Conservation (phyloP, 2,888 invertebrate genomes). For the Xestia rhomboidea region DNA sequence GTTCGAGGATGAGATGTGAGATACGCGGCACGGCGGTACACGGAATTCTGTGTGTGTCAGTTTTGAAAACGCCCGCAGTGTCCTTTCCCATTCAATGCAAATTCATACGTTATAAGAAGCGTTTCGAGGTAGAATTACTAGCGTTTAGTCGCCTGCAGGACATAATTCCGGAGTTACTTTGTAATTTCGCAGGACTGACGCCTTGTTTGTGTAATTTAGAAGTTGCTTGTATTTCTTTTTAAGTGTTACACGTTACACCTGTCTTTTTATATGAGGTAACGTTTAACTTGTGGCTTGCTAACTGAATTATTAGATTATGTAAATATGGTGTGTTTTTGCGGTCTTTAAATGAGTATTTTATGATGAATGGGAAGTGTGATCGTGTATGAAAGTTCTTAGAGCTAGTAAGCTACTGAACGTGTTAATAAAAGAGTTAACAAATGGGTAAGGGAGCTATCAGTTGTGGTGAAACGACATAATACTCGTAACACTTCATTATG, state of each 20-base stretch:
- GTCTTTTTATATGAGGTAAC: slow-evolving; percentile 55
- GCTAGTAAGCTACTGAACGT: slow-evolving; percentile 24
- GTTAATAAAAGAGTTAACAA: slow-evolving; percentile 13
- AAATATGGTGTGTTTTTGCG: slow-evolving; percentile 50
- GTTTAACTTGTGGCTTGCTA: slow-evolving; percentile 42
- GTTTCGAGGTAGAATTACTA: slow-evolving; percentile 87
- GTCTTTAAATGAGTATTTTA: slow-evolving; percentile 47
- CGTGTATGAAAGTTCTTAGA: slow-evolving; percentile 19
- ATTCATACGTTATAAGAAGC: slow-evolving; percentile 88
- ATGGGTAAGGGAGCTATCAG: slow-evolving; percentile 11
- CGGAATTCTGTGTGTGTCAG: slow-evolving; percentile 73
- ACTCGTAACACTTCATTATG: slow-evolving; percentile 1
- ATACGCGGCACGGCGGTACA: slow-evolving; percentile 64
- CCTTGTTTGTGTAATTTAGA: slow-evolving; percentile 71
- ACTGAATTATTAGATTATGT: slow-evolving; percentile 62
- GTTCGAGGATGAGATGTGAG: slow-evolving; percentile 56
- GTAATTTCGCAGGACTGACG: slow-evolving; percentile 80
- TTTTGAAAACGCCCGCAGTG: slow-evolving; percentile 82
- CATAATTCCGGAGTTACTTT: slow-evolving; percentile 85
- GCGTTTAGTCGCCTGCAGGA: slow-evolving; percentile 90
- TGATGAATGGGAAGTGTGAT: slow-evolving; percentile 50
- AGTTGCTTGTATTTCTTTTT: slow-evolving; percentile 59
- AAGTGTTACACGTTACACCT: slow-evolving; percentile 63
- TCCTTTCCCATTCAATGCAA: slow-evolving; percentile 90
- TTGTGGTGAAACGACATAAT: slow-evolving; percentile 4